Conservation (phyloP, 1,140 invertebrate species). For the Vollenhovia emeryi region DNA sequence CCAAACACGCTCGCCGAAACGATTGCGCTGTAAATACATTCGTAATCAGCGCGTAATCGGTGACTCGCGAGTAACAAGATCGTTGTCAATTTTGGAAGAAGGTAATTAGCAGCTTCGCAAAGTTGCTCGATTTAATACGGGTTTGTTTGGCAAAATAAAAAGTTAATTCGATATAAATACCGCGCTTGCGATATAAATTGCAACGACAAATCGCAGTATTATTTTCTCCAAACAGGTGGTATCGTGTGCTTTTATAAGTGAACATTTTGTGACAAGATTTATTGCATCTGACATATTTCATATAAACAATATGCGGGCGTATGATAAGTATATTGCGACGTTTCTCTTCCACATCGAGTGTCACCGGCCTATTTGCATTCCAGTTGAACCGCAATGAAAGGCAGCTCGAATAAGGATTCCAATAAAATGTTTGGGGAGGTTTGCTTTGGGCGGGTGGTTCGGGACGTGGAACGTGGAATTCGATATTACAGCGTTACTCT, state of each 20-base stretch:
- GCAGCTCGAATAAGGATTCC: constrained; percentile 77
- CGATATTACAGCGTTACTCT: constrained; percentile 81
- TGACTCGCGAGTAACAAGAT: neutral
- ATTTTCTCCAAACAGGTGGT: neutral
- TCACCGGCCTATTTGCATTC: constrained; percentile 80
- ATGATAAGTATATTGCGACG: constrained; percentile 56
- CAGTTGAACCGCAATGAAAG: constrained; percentile 69
- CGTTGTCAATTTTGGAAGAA: neutral
- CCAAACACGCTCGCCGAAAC: constrained; percentile 59
- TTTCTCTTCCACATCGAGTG: constrained; percentile 64
- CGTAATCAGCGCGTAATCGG: neutral
- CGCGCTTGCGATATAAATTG: neutral
- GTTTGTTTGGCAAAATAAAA: neutral
- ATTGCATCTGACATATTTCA: constrained; percentile 37
- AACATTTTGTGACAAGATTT: neutral
- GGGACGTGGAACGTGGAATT: constrained; percentile 75
- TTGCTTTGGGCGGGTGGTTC: constrained; percentile 65
- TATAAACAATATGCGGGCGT: constrained; percentile 27
- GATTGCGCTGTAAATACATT: constrained; percentile 2
- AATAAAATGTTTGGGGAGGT: constrained; percentile 77
- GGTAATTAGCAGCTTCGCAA: neutral
- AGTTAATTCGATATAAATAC: too few relatives aligned
- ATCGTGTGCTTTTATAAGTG: neutral
- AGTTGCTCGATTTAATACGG: neutral
- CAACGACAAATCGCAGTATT: neutral